Percentiles rank a stretch among this genome's conserved stretches.
phyloP scores from a whole-genome alignment of 2,888 invertebrate species.

The Perithous albicinctus region DNA sequence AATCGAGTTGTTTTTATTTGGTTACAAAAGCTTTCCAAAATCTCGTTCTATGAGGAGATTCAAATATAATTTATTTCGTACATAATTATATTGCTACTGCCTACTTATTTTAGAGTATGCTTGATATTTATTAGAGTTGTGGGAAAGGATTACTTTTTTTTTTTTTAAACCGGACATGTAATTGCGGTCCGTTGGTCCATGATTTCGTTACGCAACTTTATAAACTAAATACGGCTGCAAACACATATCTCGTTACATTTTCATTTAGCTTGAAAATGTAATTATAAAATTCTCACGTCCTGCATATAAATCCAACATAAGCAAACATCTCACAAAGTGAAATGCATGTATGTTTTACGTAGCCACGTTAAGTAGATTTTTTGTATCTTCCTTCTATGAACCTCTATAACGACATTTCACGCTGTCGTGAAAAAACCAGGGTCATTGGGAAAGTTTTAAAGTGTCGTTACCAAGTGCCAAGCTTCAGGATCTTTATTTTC shows the following conservation, averaged over 20 bases:
- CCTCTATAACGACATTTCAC: conserved; percentile 49
- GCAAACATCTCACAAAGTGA: not conserved
- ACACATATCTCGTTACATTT: not conserved
- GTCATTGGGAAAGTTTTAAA: conserved; percentile 76
- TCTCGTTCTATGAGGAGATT: too few relatives aligned
- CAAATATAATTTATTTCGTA: too few relatives aligned
- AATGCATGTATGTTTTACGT: not conserved
- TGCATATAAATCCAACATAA: not conserved
- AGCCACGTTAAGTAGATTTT: not conserved
- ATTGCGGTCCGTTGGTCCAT: too few relatives aligned
- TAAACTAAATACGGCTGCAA: not conserved
- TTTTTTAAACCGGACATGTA: too few relatives aligned
- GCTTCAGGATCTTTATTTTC: conserved; percentile 46
- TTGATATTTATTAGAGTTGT: too few relatives aligned
- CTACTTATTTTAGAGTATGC: too few relatives aligned
- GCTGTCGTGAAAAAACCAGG: not conserved
- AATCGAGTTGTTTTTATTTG: too few relatives aligned
- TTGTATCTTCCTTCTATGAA: not conserved
- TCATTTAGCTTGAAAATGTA: not conserved
- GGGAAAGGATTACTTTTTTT: too few relatives aligned
- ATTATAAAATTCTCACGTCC: too few relatives aligned
- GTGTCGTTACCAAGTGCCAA: conserved; percentile 74
- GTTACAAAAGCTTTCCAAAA: too few relatives aligned
- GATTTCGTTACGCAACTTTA: too few relatives aligned
- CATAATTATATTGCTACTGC: too few relatives aligned